phyloP scores from a whole-genome alignment of 1,140 invertebrate species.

The Apis dorsata region DNA sequence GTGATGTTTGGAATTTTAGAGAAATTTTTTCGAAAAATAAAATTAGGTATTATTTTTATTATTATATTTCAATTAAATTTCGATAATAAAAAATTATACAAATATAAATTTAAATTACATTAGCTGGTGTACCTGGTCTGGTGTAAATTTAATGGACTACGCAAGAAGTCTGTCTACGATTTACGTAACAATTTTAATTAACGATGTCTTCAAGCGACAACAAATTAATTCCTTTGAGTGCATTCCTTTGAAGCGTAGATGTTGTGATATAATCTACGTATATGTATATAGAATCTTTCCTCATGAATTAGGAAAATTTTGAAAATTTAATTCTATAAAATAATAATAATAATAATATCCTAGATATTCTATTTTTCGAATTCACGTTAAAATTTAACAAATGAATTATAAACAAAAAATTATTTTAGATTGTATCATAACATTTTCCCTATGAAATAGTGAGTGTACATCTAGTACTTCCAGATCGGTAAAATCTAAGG shows the following conservation, averaged over 20 bases:
- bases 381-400: not conserved
- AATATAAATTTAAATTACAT: not conserved
- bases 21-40: no score
- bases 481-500: not conserved
- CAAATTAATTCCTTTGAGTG: not conserved
- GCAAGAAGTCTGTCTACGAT: not conserved
- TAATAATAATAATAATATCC: not conserved
- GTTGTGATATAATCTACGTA: no score
- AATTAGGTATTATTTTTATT: not conserved
- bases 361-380: not conserved
- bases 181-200: slow-evolving; percentile 10
- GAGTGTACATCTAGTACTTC: not conserved
- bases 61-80: not conserved
- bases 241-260: not conserved
- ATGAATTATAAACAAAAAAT: no score
- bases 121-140: no score
- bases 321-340: not conserved
- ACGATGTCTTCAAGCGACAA: not conserved
- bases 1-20: no score
- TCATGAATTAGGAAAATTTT: no score
- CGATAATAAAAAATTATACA: not conserved
- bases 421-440: not conserved
- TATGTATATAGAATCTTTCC: not conserved
- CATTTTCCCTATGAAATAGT: not conserved
- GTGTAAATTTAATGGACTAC: not conserved